Conservation (phyloP, 2,888 invertebrate genomes). For the Teinopalpus imperialis region DNA sequence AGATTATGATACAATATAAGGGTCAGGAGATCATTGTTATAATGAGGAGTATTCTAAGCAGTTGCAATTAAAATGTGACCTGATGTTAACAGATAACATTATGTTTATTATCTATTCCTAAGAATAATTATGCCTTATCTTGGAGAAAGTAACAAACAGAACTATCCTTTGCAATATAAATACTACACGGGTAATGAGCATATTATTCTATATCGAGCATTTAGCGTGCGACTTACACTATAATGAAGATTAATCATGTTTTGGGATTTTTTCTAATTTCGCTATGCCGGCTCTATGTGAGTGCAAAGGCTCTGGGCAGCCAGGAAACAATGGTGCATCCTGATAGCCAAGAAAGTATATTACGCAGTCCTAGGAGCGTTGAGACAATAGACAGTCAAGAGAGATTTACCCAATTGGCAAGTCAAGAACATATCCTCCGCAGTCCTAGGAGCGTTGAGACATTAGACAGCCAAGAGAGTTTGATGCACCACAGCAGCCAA, state of each 20-base stretch:
- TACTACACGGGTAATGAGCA: neutral
- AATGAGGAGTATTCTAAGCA: neutral
- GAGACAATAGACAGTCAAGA: neutral
- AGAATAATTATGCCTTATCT: conserved; percentile 1
- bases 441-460: conserved; percentile 1
- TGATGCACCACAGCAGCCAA: neutral
- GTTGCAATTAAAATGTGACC: neutral
- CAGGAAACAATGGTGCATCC: neutral
- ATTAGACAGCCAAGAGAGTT: neutral
- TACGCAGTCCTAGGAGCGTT: neutral
- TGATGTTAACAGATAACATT: neutral
- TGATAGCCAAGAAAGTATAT: neutral
- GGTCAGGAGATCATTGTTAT: neutral
- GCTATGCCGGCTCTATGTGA: neutral
- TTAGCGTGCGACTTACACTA: neutral
- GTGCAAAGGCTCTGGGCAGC: neutral
- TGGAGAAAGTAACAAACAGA: neutral
- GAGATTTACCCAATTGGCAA: no score
- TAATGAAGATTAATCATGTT: neutral
- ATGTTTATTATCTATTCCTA: neutral
- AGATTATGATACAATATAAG: no score
- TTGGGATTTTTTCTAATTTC: neutral
- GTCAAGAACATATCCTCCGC: no score
- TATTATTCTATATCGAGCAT: neutral
- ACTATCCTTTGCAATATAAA: neutral